Conservation (phyloP, 2,888 invertebrate genomes). For the Ectobius pallidus region DNA sequence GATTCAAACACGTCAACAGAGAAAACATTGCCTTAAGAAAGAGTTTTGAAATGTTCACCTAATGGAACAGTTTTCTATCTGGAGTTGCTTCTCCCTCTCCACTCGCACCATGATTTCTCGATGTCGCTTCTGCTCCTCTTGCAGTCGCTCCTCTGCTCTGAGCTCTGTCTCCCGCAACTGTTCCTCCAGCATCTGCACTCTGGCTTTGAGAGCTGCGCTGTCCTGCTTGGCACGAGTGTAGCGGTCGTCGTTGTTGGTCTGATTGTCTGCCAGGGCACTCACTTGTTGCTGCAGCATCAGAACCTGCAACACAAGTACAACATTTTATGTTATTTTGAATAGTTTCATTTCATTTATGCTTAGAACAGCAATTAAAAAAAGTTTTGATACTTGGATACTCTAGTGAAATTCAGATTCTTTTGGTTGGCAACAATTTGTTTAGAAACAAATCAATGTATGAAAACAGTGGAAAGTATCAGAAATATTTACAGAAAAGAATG, state of each 20-base stretch:
- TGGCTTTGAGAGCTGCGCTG: slow-evolving; percentile 87
- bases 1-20: too few relatives aligned
- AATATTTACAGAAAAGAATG: too few relatives aligned
- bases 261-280: slow-evolving; percentile 85
- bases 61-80: slow-evolving; percentile 76
- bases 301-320: slow-evolving; percentile 66
- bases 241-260: slow-evolving; percentile 84
- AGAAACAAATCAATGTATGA: too few relatives aligned
- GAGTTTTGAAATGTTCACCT: too few relatives aligned
- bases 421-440: too few relatives aligned
- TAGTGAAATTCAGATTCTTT: too few relatives aligned
- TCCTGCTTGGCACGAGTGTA: slow-evolving; percentile 91
- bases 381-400: too few relatives aligned
- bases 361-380: too few relatives aligned
- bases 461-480: too few relatives aligned
- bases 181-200: slow-evolving; percentile 92
- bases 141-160: slow-evolving; percentile 73
- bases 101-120: slow-evolving; percentile 81
- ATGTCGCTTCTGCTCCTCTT: slow-evolving; percentile 84
- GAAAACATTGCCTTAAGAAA: too few relatives aligned
- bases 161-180: slow-evolving; percentile 82
- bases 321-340: too few relatives aligned
- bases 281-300: slow-evolving; percentile 93
- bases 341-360: too few relatives aligned
- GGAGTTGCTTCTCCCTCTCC: slow-evolving; percentile 82